Evolutionary conservation across 2,888 invertebrate genomes (phyloP), one percentile per base, ranked within the genome.

Genomic region (Agrochola litura): DNA sequence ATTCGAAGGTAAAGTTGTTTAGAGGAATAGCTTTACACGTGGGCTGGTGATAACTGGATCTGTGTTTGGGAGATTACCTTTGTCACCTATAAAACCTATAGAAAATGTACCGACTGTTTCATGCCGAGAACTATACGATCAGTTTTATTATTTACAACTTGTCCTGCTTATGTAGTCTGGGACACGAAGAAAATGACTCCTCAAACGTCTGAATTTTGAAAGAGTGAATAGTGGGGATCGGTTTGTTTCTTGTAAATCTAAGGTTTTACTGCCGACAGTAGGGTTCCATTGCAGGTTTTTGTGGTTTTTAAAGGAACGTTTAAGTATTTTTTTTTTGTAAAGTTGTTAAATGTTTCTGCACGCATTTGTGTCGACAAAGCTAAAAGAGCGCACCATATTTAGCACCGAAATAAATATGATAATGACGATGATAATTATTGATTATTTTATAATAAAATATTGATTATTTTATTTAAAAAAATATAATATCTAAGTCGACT

Each of bases 91-190:
- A 75, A 58, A 54, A 49, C 9, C 4, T 37, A 22, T 37, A 12
- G 5, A 70, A 69, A 69, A 70, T 19, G 6, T n/a, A 16, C n/a
- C 37, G 0, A 1, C 1, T 14, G 14, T 30, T 22, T 22, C 16
- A 12, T 43, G 8, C 12, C 54, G 16, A 54, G 6, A 52, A 77
- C 14, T 16, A 37, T 6, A 5, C 22, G 9, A 19, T 60, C 6
- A 63, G 9, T 37, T 77, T 52, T 25, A 83, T 70, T 81, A 71
- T 82, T 77, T 82, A 77, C 37, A 16, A 1, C 19, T 83, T 60
- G 9, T 52, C 3, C 37, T 66, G 43, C 19, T 70, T 56, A 49
- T 22, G 6, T 54, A 54, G 6, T 66, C 30, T 52, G 76, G 12
- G 37, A 46, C 6, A 52, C 37, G 6, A 81, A 19, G 64, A 0